Base-by-base conservation (phyloP, 2,113 vertebrate species). In the Plotosus lineatus region DNA sequence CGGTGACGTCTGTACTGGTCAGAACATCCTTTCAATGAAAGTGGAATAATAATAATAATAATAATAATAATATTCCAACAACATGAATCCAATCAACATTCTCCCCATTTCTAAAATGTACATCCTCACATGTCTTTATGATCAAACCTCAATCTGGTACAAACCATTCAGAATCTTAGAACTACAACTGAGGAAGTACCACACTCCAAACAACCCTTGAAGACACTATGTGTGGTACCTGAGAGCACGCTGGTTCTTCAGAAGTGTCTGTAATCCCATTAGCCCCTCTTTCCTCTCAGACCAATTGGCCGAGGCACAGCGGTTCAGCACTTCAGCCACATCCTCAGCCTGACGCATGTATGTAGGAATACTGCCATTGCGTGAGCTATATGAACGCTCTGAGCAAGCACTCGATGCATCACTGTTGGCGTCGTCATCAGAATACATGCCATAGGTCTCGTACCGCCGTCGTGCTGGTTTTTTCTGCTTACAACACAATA, bases 281-380 rank as follows among this genome's bases (percentile, higher is more conserved):
- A 99, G 93, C 3, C 97, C 97, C 88, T 98, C 97, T 69, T 99
- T 99, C 86, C 97, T 95, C 88, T 98, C 97, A 21, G 97, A 98
- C 97, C 96, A 99, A 88, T 98, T 99, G 87, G 96, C 93, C 75
- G 97, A 98, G 68, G 97, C 97, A 82, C 97, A 98, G 73, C 97
- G 94, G 82, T 99, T 98, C 53, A 99, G 93, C 84, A 99, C 96
- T 89, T 99, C 97, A 0, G 97, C 97, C 78, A 98, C 97, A 0
- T 99, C 97, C 85, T 99, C 97, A 0, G 97, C 97, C 89, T 99
- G 97, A 14, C 97, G 93, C 96, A 98, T 97, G 74, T 99, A 99
- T 0, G 97, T 98, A 0, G 97, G 96, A 66, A 98, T 96, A 80
- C 95, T 97, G 26, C 97, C 97, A 0, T 99, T 98, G 51, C 97